These are phyloP conservation scores for Drosophila mauritiana DNA, from an alignment of 1,140 invertebrate genomes.

Conservation along the genomic window DNA sequence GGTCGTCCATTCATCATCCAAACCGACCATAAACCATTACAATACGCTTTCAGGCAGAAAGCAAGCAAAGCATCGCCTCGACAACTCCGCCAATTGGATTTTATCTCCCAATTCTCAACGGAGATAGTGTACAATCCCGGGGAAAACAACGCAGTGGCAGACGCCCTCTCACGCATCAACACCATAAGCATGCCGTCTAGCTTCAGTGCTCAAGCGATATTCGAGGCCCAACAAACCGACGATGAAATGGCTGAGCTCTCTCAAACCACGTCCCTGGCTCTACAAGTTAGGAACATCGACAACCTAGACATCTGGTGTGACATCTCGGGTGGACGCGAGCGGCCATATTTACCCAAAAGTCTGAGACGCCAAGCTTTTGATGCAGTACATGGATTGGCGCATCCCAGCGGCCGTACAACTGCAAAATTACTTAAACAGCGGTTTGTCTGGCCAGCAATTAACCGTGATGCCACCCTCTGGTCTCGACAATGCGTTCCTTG, in stretches of 20 bases:
- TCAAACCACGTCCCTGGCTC: neutral
- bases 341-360: neutral
- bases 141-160: neutral
- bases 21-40: neutral
- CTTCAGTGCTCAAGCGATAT: neutral
- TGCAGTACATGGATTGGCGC: neutral
- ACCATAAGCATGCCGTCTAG: neutral
- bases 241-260: neutral
- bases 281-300: neutral
- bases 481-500: no score
- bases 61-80: neutral
- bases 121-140: neutral
- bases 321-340: no score
- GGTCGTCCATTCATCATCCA: no score
- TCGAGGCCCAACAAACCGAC: neutral
- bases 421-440: neutral
- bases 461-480: no score
- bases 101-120: neutral
- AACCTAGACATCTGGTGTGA: neutral
- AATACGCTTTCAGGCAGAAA: neutral
- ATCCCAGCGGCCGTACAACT: neutral
- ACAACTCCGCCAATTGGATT: neutral
- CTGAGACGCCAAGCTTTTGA: neutral
- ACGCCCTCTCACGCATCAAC: neutral
- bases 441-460: no score